Percentiles rank a stretch among this genome's conserved stretches.
These are phyloP conservation scores for Scaptomyza tumidula DNA, from an alignment of 2,888 invertebrate genomes.

Conservation along the genomic window DNA sequence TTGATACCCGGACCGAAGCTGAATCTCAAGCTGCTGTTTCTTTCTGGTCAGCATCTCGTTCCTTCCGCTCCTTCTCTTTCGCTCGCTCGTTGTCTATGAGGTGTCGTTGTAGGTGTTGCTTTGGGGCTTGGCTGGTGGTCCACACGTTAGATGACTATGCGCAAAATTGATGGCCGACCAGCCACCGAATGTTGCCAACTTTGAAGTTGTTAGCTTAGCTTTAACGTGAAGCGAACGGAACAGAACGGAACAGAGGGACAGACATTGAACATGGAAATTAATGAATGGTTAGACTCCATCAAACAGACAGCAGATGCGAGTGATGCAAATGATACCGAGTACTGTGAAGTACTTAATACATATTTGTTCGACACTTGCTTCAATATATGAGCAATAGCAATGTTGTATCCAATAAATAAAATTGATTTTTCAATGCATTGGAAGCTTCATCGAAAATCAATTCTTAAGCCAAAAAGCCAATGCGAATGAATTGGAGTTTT, in stretches of 20 bases:
- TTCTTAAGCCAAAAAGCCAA: no score
- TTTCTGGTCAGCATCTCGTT: conserved; percentile 1
- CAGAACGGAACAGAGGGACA: neutral
- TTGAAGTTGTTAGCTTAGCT: conserved; percentile 18
- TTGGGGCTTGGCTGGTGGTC: conserved; percentile 71
- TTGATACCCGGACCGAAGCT: conserved; percentile 64
- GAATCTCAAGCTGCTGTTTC: conserved; percentile 19
- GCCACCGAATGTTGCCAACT: conserved; percentile 62
- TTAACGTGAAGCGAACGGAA: neutral
- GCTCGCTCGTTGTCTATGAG: conserved; percentile 57
- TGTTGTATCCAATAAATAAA: no score
- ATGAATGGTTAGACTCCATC: conserved; percentile 40
- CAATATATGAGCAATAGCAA: no score
- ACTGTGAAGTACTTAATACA: neutral
- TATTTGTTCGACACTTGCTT: conserved; percentile 3
- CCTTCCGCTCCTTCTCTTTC: conserved; percentile 1
- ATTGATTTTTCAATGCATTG: no score
- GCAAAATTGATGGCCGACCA: conserved; percentile 73
- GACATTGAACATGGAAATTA: conserved; percentile 7
- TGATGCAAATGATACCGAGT: conserved; percentile 22
- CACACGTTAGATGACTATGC: conserved; percentile 76
- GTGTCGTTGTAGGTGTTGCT: conserved; percentile 75
- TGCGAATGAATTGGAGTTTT: no score
- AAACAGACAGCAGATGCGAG: conserved; percentile 46
- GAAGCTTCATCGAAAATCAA: no score